Evolutionary conservation across 2,888 invertebrate genomes (phyloP).

Genomic region (Tyria jacobaeae): DNA sequence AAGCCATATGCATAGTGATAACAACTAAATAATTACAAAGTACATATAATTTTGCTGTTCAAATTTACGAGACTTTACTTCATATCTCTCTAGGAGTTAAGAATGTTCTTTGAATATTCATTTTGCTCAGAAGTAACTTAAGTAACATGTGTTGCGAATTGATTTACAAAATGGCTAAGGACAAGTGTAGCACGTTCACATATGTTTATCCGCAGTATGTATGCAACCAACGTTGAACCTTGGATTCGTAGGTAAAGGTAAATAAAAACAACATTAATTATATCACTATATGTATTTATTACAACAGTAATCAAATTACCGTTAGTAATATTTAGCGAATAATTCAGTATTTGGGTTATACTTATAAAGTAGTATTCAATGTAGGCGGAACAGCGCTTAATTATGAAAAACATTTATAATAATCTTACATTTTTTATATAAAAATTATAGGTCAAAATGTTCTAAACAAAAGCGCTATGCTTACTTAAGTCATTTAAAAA

Average conservation of each 20-base stretch:
- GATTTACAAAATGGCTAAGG: constrained; percentile 40
- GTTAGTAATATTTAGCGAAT: constrained; percentile 6
- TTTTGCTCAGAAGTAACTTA: constrained; percentile 20
- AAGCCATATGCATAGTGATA: constrained; percentile 26
- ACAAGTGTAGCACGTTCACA: constrained; percentile 45
- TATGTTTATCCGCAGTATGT: constrained; percentile 32
- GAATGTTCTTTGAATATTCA: constrained; percentile 13
- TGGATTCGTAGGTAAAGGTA: constrained; percentile 21
- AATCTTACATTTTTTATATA: neutral
- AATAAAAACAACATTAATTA: constrained; percentile 8
- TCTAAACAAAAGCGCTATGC: neutral
- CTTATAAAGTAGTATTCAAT: neutral
- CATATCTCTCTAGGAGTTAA: neutral
- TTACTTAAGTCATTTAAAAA: too few relatives aligned
- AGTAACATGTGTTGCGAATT: constrained; percentile 40
- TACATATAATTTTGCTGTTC: constrained; percentile 13
- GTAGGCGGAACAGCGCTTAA: constrained; percentile 5
- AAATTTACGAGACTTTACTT: constrained; percentile 6
- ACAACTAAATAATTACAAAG: constrained; percentile 12
- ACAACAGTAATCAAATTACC: too few relatives aligned
- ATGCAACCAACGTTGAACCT: constrained; percentile 35
- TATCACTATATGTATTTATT: too few relatives aligned
- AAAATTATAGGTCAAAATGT: neutral
- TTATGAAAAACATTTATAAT: neutral
- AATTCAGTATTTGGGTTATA: neutral